Evolutionary conservation across 2,113 vertebrate genomes (phyloP), one percentile per base, ranked within the genome.

Genomic region (Rafetus swinhoei): DNA sequence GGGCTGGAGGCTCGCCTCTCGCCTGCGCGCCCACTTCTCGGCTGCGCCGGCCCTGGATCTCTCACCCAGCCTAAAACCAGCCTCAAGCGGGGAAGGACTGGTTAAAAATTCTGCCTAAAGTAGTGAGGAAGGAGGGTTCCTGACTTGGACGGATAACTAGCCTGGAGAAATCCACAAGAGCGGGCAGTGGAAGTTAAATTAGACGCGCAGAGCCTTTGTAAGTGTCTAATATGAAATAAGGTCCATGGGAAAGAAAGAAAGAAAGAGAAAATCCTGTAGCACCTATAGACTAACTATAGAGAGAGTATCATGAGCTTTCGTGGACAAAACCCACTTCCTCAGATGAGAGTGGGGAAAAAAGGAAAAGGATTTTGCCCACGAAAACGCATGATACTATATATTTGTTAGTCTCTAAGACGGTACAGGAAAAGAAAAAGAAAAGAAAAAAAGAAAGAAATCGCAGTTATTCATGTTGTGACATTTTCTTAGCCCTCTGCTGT

Each of bases 1-100:
- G 97, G 97, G 97, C 96, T 45, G 39, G 39, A 45, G 39, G 4
- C 39, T 52, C 9, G 14, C n/a, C 14, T 57, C 53, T 57, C 25
- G 35, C 86, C 86, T 29, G 60, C 45, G 4, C 72, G 39, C 35
- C 19, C 0, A 8, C 60, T 60, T n/a, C 7, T 7, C 7, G 15
- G 14, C 22, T 35, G 65, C 22, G 13, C 5, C 5, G 45, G 21
- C 53, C 19, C 32, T 54, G 35, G n/a, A 25, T 16, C 39, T 45
- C 39, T 5, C 39, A 45, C 39, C 39, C 39, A 45, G 39, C 45
- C 45, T 18, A 8, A 74, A 24, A 18, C 84, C 65, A 16, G n/a
- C 50, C 52, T 9, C 8, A 14, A 4, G 16, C 16, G 11, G 54
- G 54, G 2, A 8, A 32, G 10, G 9, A 11, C 76, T 14, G 76